A percentile compares a stretch with the other conserved stretches of the same genome.
Evolutionary conservation across 2,888 invertebrate species (phyloP).

Genomic region (Apodemia mormo): DNA sequence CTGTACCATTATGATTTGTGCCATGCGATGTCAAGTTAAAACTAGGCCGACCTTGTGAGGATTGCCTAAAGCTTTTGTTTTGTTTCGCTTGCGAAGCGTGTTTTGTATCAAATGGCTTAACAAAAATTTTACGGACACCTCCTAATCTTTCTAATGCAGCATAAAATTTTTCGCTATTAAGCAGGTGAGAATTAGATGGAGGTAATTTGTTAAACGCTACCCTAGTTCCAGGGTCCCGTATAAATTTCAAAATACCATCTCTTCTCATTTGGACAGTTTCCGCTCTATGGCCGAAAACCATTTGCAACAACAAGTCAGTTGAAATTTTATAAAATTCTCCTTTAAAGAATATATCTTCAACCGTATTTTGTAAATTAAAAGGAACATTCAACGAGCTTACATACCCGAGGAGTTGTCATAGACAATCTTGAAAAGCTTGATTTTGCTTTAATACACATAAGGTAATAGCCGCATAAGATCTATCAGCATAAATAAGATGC

Average conservation of each 20-base stretch:
- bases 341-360: slow-evolving; percentile 17
- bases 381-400: background rate
- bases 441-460: slow-evolving; percentile 6
- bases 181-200: background rate
- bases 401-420: background rate
- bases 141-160: background rate
- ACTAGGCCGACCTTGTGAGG: background rate
- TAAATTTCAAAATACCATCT: slow-evolving; percentile 12
- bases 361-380: slow-evolving; percentile 7
- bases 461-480: background rate
- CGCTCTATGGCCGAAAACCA: slow-evolving; percentile 25
- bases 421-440: slow-evolving; percentile 17
- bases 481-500: background rate
- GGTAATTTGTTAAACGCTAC: background rate
- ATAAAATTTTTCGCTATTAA: no score
- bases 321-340: slow-evolving; percentile 26
- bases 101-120: background rate
- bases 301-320: slow-evolving; percentile 23
- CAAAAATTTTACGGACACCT: background rate
- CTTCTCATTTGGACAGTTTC: slow-evolving; percentile 25
- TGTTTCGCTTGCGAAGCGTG: no score
- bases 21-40: background rate
- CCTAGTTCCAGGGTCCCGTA: background rate
- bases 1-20: background rate
- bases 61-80: no score